These are phyloP conservation scores for Sycobia sp. DNA, from an alignment of 1,140 invertebrate genomes.

Conservation along the genomic window DNA sequence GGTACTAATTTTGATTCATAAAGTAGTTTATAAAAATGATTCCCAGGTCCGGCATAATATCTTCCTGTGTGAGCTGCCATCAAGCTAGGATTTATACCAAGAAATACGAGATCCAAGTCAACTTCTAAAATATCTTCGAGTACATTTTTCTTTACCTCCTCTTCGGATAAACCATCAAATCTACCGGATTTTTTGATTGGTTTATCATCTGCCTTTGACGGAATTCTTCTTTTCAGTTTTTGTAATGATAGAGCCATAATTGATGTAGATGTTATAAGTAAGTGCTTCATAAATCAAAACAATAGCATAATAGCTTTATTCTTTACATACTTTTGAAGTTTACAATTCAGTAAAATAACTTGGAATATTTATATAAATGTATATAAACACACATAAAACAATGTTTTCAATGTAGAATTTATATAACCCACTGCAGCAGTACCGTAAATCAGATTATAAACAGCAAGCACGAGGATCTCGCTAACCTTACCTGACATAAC, in stretches of 20 bases:
- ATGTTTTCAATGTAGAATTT: no score
- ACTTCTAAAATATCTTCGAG: constrained; percentile 49
- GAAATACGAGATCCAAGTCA: constrained; percentile 54
- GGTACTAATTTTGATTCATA: constrained; percentile 50
- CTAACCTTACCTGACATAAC: no score
- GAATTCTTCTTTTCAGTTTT: constrained; percentile 45
- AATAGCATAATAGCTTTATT: no score
- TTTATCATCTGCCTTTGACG: background rate
- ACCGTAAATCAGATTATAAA: no score
- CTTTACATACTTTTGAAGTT: no score
- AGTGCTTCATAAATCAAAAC: no score
- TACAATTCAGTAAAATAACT: no score
- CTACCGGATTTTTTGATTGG: constrained; percentile 42
- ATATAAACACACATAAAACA: no score
- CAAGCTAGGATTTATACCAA: constrained; percentile 59
- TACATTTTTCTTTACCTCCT: constrained; percentile 51
- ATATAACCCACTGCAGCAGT: no score
- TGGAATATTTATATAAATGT: no score
- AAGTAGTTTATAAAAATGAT: constrained; percentile 59
- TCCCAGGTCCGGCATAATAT: constrained; percentile 59
- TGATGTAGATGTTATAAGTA: background rate
- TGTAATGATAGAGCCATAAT: constrained; percentile 44
- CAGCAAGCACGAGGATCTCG: no score
- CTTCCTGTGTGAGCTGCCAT: constrained; percentile 55
- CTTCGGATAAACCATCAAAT: constrained; percentile 54